Base-by-base conservation (phyloP, 2,888 invertebrate genomes). In the Pyrgus malvae region DNA sequence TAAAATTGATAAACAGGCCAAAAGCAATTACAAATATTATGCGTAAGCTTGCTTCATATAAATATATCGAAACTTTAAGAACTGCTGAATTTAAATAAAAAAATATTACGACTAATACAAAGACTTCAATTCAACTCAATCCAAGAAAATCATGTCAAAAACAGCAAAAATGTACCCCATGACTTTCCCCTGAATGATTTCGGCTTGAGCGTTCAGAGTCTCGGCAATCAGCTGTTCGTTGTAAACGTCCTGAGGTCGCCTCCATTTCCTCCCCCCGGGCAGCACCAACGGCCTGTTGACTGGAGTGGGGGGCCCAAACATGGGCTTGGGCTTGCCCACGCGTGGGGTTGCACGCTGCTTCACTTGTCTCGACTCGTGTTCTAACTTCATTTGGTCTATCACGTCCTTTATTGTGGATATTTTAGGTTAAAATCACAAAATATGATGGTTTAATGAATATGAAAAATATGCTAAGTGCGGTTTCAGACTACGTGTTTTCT, bases 221-320 rank as follows among this genome's bases (percentile, higher is more conserved):
- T 97, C 95, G 12, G 95, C 95, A 55, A 98, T 96, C 85, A 95
- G 94, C 70, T 96, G 94, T 65, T 98, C 97, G 61, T 97, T 95
- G 91, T 96, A 97, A 37, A 97, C 95, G 70, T 97, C 96, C 71
- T 96, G 94, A 2, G 97, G 96, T 44, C 94, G 92, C 68, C 93
- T 91, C 96, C 96, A 96, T 70, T 92, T 92, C 33, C 95, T 91
- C 4, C 96, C 96, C 17, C 95, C 95, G 8, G 96, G 95, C 48
- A 96, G 89, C 48, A 95, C 93, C 37, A 96, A 82, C 5, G 96
- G 95, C 54, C 95, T 90, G 64, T 93, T 93, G 66, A 93, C 92
- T 1, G 95, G 94, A 61, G 91, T 90, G 9, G 92, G 75, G 1
- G 93, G 92, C 0, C 93, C 92, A 60, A 93, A 93, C 56, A 83